Base-by-base conservation (phyloP, 2,113 vertebrate species). In the Malurus elegans region DNA sequence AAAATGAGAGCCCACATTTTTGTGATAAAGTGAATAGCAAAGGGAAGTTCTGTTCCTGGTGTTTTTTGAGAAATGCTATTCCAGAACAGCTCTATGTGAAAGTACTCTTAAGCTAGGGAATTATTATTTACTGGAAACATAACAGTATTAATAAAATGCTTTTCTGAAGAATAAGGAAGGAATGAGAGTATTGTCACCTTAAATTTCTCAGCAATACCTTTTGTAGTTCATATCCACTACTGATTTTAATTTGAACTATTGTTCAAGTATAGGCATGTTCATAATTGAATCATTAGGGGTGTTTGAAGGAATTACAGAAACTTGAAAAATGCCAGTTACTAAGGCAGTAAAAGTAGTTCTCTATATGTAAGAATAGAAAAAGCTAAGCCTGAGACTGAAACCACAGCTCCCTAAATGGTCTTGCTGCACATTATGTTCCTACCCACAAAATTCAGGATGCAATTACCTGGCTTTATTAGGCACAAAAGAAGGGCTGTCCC, bases 401-500 rank as follows among this genome's bases (percentile, higher is more conserved):
- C 75, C 60, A 51, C 40, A 76, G 38, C 72, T 94, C 94, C 92
- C 66, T 95, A 94, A 95, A 86, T 92, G 88, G 83, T 70, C 32
- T 88, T 76, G 24, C 2, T 73, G 75, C 67, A 60, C 60, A 66
- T 76, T 0, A 0, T 72, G 56, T 88, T 94, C 64, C 75, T 90
- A 31, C 79, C 71, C 64, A 31, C 71, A 86, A 88, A 95, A 95
- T 91, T 64, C 64, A 74, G 75, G 72, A 88, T 93, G 51, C 66
- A 92, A 94, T 95, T 97, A 96, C 91, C 88, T 95, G 64, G 38
- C 56, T 90, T 95, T 92, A 64, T 94, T 75, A 74, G 75, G 47
- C 64, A 94, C 75, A 84, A 90, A 92, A 80, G 82, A 73, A 94
- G 69, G 32, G 56, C 75, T 88, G 79, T 91, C 88, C 69, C 79